Percentiles rank a stretch among this genome's conserved stretches.
phyloP scores from a whole-genome alignment of 2,888 invertebrate species.

The Ephialtes manifestator region DNA sequence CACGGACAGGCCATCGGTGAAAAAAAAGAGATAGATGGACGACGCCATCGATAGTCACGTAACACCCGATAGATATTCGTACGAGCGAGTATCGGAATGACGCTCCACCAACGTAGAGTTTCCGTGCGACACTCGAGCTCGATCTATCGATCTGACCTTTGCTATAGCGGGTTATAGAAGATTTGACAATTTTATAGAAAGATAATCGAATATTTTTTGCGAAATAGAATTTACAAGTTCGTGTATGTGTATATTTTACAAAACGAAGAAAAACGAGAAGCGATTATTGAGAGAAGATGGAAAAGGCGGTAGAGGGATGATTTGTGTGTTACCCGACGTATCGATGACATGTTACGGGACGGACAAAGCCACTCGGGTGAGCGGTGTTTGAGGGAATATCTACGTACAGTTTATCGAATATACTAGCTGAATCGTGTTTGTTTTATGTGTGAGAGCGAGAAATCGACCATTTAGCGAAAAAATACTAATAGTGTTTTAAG shows the following conservation, averaged over 20 bases:
- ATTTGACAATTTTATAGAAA: constrained; percentile 82
- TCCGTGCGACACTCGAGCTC: constrained; percentile 20
- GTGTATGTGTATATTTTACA: constrained; percentile 80
- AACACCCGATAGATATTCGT: constrained; percentile 26
- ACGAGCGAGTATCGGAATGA: constrained; percentile 13
- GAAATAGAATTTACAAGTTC: constrained; percentile 80
- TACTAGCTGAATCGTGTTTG: constrained; percentile 73
- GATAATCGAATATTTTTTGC: constrained; percentile 82
- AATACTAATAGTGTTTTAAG: constrained; percentile 61
- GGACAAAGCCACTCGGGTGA: constrained; percentile 15
- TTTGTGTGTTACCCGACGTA: constrained; percentile 24
- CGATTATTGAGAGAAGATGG: constrained; percentile 41
- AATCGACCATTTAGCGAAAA: constrained; percentile 70
- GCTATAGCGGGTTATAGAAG: constrained; percentile 69
- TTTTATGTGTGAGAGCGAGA: constrained; percentile 62
- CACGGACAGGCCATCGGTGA: not conserved
- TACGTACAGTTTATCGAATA: constrained; percentile 79
- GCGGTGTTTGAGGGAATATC: constrained; percentile 75
- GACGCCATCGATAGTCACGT: constrained; percentile 4
- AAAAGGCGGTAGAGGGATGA: not conserved
- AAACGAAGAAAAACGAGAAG: constrained; percentile 68
- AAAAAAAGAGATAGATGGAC: not conserved
- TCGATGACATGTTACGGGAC: constrained; percentile 7
- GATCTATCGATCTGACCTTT: constrained; percentile 16
- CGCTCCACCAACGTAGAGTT: constrained; percentile 46